Evolutionary conservation across 1,140 invertebrate genomes (phyloP).

Genomic region (Brachionus angularis): DNA sequence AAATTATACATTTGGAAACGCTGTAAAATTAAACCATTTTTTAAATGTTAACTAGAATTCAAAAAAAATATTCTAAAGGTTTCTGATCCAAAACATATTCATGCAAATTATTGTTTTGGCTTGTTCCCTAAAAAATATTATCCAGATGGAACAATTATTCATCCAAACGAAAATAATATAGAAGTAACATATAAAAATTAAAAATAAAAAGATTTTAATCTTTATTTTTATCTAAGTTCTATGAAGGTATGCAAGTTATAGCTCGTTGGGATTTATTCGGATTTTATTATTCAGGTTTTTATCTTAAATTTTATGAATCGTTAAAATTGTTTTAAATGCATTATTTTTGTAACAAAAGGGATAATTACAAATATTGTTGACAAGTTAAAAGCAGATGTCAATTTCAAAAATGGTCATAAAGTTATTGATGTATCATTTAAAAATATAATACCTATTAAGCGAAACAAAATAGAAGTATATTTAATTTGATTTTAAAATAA

Average conservation of each 20-base stretch:
- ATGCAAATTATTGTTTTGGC: slow-evolving; percentile 33
- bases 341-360: slow-evolving; percentile 23
- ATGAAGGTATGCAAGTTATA: slow-evolving; percentile 11
- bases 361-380: slow-evolving; percentile 2
- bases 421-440: neutral
- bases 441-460: slow-evolving; percentile 32
- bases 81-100: slow-evolving; percentile 2
- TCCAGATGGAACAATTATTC: slow-evolving; percentile 9
- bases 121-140: neutral
- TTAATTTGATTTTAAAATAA: neutral
- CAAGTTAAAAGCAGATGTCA: neutral
- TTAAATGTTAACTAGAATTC: neutral
- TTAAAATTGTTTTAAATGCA: neutral
- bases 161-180: slow-evolving; percentile 7
- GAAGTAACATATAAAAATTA: neutral
- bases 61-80: neutral
- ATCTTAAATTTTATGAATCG: neutral
- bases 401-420: slow-evolving; percentile 6
- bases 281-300: slow-evolving; percentile 33
- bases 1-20: slow-evolving; percentile 29
- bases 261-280: slow-evolving; percentile 36
- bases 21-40: neutral
- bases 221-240: neutral
- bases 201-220: neutral
- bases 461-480: slow-evolving; percentile 10